These are phyloP conservation scores for Apis cerana DNA, from an alignment of 1,140 invertebrate species.

Conservation along the genomic window DNA sequence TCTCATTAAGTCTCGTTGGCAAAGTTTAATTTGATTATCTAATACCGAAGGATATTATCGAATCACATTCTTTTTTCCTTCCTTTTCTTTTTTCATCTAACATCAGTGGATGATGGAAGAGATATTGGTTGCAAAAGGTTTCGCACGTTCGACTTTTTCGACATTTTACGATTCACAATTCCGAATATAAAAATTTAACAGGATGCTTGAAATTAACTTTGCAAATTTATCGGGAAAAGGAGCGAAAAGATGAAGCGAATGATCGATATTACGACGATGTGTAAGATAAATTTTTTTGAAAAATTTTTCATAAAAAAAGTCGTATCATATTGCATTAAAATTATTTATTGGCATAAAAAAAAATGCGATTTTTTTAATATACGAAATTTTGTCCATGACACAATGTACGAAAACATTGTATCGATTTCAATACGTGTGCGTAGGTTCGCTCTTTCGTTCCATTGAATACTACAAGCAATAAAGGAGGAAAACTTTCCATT, in stretches of 20 bases:
- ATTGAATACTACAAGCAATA: neutral
- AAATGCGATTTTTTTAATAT: neutral
- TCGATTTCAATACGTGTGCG: neutral
- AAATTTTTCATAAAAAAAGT: too few relatives aligned
- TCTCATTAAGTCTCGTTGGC: constrained; percentile 9
- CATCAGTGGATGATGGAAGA: neutral
- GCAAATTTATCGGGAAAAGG: too few relatives aligned
- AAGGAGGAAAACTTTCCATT: constrained; percentile 33
- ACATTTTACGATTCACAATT: too few relatives aligned
- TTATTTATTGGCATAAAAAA: neutral
- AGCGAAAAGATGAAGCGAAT: too few relatives aligned
- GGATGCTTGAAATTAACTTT: too few relatives aligned
- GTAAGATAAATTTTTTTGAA: too few relatives aligned
- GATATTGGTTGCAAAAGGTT: neutral
- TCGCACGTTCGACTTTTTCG: too few relatives aligned
- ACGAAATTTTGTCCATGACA: neutral
- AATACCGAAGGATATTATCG: neutral
- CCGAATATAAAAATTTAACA: too few relatives aligned
- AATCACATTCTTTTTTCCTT: neutral
- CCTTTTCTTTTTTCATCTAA: neutral
- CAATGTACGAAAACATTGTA: neutral
- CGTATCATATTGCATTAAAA: too few relatives aligned
- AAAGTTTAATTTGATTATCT: neutral
- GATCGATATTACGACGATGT: too few relatives aligned
- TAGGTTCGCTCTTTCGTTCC: neutral